Evolutionary conservation across 2,797 vertebrate species (phyloP).

Genomic region (Malacoctenus gilli): DNA sequence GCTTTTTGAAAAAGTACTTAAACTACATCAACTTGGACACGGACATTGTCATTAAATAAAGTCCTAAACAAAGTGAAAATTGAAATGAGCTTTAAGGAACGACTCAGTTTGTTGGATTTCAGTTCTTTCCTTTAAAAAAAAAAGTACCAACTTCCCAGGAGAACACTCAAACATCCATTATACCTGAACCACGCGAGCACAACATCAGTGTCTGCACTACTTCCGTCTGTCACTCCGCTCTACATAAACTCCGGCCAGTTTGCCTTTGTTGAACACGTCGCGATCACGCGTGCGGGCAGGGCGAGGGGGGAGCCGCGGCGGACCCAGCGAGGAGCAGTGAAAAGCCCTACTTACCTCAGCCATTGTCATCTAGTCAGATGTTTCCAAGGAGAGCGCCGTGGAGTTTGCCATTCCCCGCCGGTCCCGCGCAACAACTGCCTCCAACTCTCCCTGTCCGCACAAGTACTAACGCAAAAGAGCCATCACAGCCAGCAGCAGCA

Average conservation of each 20-base stretch:
- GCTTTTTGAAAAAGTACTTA: too few species aligned
- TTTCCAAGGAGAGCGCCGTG: slow-evolving; percentile 81
- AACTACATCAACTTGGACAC: too few species aligned
- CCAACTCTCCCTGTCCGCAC: slow-evolving; percentile 86
- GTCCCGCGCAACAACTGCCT: slow-evolving; percentile 85
- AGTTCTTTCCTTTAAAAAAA: background rate
- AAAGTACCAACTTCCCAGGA: background rate
- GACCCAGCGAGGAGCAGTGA: slow-evolving; percentile 14
- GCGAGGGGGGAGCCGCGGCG: slow-evolving; percentile 10
- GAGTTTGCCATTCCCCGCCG: slow-evolving; percentile 90
- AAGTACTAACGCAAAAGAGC: slow-evolving; percentile 85
- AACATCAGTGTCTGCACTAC: slow-evolving; percentile 11
- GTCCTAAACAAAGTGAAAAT: too few species aligned
- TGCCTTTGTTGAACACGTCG: slow-evolving; percentile 34
- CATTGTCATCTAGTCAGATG: slow-evolving; percentile 87
- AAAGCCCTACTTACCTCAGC: slow-evolving; percentile 88
- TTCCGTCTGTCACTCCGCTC: slow-evolving; percentile 9
- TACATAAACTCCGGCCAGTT: slow-evolving; percentile 25
- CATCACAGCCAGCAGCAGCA: slow-evolving; percentile 79
- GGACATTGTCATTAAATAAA: too few species aligned
- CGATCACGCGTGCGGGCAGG: slow-evolving; percentile 8
- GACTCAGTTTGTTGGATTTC: too few species aligned
- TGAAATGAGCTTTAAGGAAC: too few species aligned
- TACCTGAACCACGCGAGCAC: too few species aligned
- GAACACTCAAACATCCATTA: too few species aligned